These are phyloP conservation scores for Platysternon megacephalum DNA, from an alignment of 2,113 vertebrate species.

Conservation along the genomic window DNA sequence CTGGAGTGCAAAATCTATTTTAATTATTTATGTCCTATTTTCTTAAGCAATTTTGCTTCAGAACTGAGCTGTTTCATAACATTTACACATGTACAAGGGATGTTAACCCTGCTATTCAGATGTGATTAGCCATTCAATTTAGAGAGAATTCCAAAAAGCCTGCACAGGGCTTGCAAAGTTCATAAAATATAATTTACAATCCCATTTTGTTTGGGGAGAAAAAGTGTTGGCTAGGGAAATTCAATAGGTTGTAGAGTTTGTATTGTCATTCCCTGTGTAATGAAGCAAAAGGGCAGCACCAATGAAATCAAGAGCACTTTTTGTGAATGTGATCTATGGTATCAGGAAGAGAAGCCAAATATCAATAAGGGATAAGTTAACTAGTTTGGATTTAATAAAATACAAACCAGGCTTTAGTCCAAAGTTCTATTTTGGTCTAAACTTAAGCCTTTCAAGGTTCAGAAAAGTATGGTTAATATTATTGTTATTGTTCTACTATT, in stretches of 20 bases:
- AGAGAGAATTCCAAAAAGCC: not conserved
- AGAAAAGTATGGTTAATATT: not conserved
- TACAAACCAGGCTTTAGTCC: not conserved
- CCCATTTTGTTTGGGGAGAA: not conserved
- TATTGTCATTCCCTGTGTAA: not conserved
- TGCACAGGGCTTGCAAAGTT: not conserved
- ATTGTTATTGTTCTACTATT: not conserved
- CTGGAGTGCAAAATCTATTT: not conserved
- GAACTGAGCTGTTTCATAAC: not conserved
- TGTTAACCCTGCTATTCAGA: accelerated
- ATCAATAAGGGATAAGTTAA: not conserved
- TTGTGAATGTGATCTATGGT: not conserved
- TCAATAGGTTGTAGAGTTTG: not conserved
- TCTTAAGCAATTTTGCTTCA: not conserved
- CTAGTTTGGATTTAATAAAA: not conserved
- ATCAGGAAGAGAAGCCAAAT: not conserved
- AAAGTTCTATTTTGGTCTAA: not conserved
- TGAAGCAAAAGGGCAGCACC: not conserved
- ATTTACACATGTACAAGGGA: not conserved
- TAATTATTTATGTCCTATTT: not conserved
- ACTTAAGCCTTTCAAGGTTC: not conserved
- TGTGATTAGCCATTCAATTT: not conserved
- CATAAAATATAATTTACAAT: not conserved
- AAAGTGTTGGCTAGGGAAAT: not conserved
- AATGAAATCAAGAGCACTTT: not conserved